Conservation (phyloP, 2,797 vertebrate genomes). For the Phoebastria nigripes region DNA sequence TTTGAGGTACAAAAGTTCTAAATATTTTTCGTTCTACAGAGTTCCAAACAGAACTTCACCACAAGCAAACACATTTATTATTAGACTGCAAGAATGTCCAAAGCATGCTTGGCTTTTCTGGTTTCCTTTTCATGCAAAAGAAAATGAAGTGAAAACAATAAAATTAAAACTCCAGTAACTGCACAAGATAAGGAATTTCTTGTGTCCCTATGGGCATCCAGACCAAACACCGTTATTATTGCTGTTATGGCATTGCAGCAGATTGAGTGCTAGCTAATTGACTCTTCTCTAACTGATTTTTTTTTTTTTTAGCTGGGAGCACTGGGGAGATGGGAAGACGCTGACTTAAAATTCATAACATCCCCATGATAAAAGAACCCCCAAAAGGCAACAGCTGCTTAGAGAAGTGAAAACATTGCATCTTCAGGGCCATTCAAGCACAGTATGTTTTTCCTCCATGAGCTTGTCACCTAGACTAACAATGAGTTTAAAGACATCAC, state of each 20-base stretch:
- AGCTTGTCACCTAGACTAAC: not conserved
- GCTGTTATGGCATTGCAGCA: not conserved
- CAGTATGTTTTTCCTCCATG: not conserved
- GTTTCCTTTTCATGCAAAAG: not conserved
- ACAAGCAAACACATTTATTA: not conserved
- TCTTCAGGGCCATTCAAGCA: not conserved
- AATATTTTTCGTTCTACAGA: not conserved
- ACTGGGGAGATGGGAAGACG: not conserved
- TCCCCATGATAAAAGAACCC: not conserved
- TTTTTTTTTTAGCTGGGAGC: not conserved
- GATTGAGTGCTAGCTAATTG: not conserved
- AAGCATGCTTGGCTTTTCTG: not conserved
- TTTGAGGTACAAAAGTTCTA: not conserved
- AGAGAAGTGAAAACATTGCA: not conserved
- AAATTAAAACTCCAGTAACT: not conserved
- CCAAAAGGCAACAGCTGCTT: constrained; percentile 27
- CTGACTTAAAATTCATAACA: constrained; percentile 12
- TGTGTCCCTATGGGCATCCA: not conserved
- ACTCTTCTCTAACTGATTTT: not conserved
- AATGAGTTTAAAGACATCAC: not conserved
- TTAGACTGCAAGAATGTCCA: not conserved
- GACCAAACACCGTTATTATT: not conserved
- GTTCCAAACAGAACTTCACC: not conserved
- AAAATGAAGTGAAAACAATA: not conserved
- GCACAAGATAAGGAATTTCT: constrained; percentile 7